Evolutionary conservation across 2,888 invertebrate species (phyloP), one percentile per base, ranked within the genome.

Genomic region (Calameuta pallipes): DNA sequence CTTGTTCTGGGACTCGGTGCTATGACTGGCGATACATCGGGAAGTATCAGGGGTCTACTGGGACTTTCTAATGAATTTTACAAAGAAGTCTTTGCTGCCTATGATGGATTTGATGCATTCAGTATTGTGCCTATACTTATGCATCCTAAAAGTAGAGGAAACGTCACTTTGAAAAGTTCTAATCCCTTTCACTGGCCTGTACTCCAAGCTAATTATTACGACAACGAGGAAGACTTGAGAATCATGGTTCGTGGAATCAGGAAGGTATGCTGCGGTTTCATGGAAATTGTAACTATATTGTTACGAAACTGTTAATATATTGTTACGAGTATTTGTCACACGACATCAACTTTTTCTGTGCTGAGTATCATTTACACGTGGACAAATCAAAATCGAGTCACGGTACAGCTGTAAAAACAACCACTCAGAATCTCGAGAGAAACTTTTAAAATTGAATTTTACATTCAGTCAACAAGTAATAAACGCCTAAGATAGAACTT

Each of bases 121-220:
- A 93, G 94, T 6, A 93, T 97, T 78, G 95, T 96, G 78, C 95
- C 96, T 0, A 94, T 97, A 34, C 91, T 97, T 36, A 92, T 97
- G 88, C 93, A 95, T 33, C 97, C 97, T 0, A 94, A 94, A 78
- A 97, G 97, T 85, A 93, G 94, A 31, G 97, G 97, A 0, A 93
- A 95, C 74, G 93, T 97, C 74, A 93, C 92, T 31, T 92, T 99
- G 75, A 94, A 94, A 79, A 95, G 95, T 77, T 91, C 93, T 0
- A 94, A 96, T 92, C 97, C 97, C 0, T 92, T 94, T 35, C 95
- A 96, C 76, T 94, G 95, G 91, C 98, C 98, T 0, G 92, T 94
- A 77, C 94, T 98, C 87, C 93, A 96, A 75, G 95, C 97, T 0
- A 97, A 98, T 92, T 98, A 97, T 91, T 95, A 97, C 89, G 92